phyloP scores from a whole-genome alignment of 2,797 vertebrate species.

The Setipinna tenuifilis region DNA sequence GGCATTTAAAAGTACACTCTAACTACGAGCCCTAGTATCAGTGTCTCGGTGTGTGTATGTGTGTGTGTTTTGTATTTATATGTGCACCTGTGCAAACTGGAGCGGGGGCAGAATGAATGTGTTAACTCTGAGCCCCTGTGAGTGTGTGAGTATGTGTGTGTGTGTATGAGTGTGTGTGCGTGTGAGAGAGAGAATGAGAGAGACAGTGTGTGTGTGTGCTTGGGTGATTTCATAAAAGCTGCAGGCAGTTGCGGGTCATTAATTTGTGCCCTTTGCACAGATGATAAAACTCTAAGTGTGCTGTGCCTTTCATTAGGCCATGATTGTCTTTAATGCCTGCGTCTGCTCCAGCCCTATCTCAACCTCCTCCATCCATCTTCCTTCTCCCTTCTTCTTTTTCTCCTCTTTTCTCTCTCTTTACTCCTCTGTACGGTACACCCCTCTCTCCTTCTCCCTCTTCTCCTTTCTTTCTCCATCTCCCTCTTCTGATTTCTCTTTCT shows the following conservation, averaged over 20 bases:
- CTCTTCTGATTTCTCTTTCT: background rate
- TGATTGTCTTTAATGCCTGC: conserved; percentile 14
- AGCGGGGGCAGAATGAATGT: too few species aligned
- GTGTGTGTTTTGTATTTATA: background rate
- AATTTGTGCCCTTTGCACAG: conserved; percentile 47
- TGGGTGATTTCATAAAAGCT: conserved; percentile 38
- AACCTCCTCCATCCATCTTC: background rate
- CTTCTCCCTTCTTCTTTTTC: conserved; percentile 23
- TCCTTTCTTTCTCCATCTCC: background rate
- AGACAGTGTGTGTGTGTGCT: background rate
- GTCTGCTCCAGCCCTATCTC: background rate
- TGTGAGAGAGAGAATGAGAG: background rate
- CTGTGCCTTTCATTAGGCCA: background rate
- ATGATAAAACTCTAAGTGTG: conserved; percentile 39
- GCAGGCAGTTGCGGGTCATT: conserved; percentile 43
- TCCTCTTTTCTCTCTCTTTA: background rate
- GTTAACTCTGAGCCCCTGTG: background rate
- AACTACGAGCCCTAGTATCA: background rate
- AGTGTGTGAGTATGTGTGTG: background rate
- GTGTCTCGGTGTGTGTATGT: background rate
- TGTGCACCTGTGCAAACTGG: background rate
- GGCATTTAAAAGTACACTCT: background rate
- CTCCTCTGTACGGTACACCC: conserved; percentile 3
- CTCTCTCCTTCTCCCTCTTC: background rate
- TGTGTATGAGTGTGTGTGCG: background rate